Conservation (phyloP, 2,888 invertebrate genomes). For the Aricia artaxerxes region DNA sequence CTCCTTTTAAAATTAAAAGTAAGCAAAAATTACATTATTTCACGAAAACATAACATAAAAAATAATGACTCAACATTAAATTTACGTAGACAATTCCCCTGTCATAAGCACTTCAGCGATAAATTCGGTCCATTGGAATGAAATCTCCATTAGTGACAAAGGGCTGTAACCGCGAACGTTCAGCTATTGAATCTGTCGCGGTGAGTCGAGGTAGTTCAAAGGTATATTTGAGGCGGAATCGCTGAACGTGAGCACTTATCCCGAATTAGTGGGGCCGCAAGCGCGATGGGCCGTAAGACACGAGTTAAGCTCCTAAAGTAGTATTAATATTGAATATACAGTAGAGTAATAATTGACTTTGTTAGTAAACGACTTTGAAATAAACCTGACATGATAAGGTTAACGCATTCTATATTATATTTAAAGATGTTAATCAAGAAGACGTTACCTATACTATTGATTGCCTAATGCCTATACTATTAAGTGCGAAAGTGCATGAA, state of each 20-base stretch:
- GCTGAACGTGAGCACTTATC: conserved; percentile 70
- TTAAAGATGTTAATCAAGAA: too few species aligned
- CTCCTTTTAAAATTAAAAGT: too few species aligned
- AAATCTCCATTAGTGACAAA: conserved; percentile 31
- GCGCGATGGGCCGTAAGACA: conserved; percentile 61
- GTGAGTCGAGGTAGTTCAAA: conserved; percentile 34
- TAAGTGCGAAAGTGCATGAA: too few species aligned
- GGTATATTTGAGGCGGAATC: conserved; percentile 46
- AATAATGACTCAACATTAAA: not conserved
- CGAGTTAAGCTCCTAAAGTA: conserved; percentile 52
- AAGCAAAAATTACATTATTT: too few species aligned
- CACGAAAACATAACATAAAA: too few species aligned
- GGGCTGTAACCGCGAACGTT: conserved; percentile 30
- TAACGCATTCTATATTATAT: too few species aligned
- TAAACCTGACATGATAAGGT: not conserved
- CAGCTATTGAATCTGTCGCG: conserved; percentile 34
- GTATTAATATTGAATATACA: too few species aligned
- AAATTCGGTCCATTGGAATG: conserved; percentile 21
- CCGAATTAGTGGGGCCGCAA: conserved; percentile 64
- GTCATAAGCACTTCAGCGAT: conserved; percentile 21
- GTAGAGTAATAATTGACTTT: not conserved
- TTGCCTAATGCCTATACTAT: too few species aligned
- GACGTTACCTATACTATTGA: too few species aligned
- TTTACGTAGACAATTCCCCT: not conserved
- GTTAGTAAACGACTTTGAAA: not conserved